phyloP scores from a whole-genome alignment of 2,113 vertebrate genomes.

The Hymenochirus boettgeri region DNA sequence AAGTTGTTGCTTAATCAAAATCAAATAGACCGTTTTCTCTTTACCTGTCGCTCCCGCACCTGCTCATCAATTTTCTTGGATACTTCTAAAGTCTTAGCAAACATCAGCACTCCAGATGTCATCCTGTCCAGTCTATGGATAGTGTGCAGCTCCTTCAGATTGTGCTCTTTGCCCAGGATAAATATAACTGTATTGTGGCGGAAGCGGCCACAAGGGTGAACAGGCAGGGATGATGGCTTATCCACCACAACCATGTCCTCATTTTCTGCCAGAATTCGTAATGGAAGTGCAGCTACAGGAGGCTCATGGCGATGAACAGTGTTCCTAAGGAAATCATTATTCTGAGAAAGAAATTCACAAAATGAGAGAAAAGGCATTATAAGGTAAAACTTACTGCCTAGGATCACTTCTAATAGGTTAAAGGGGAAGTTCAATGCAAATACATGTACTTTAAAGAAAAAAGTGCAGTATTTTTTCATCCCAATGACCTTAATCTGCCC shows the following conservation, averaged over 20 bases:
- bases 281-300: constrained; percentile 73
- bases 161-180: constrained; percentile 88
- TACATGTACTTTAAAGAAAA: no score
- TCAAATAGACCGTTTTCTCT: constrained; percentile 16
- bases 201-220: constrained; percentile 92
- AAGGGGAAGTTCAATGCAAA: no score
- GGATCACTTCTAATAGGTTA: no score
- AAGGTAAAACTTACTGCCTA: no score
- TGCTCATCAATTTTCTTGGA: constrained; percentile 89
- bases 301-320: constrained; percentile 94
- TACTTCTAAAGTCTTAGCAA: constrained; percentile 76
- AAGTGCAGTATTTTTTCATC: no score
- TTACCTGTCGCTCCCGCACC: constrained; percentile 88
- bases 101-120: constrained; percentile 91
- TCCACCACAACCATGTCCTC: constrained; percentile 86
- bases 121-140: constrained; percentile 90
- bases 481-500: no score
- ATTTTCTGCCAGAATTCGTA: constrained; percentile 77
- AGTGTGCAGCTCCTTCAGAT: constrained; percentile 80
- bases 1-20: no score
- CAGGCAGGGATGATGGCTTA: constrained; percentile 90
- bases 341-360: constrained; percentile 57
- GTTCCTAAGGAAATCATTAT: constrained; percentile 88
- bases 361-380: no score
- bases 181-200: constrained; percentile 96